Base-by-base conservation (phyloP, 2,888 invertebrate species). In the Cephus pulcher region DNA sequence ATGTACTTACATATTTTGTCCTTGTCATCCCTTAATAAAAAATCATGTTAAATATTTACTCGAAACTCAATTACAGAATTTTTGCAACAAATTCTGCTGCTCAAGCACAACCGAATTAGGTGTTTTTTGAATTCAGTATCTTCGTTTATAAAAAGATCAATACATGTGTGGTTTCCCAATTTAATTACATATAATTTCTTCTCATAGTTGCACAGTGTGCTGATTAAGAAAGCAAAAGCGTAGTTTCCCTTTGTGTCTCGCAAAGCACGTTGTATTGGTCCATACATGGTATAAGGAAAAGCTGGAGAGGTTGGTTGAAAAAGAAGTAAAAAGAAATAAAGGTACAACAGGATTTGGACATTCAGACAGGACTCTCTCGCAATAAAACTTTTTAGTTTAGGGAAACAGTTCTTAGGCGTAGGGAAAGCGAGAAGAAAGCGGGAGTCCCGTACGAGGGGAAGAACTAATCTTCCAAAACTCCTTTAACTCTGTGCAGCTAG, bases 381-480 rank as follows among this genome's bases (percentile, higher is more conserved):
- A 40, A 70, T 30, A 75, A 75, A 78, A 78, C 37, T 75, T 74
- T 73, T 74, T 73, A 69, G 12, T 33, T 40, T 40, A 74, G 75
- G 74, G 56, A 34, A 56, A 78, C 33, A 74, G 37, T 73, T 34
- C 69, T 73, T 78, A 78, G 37, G 73, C 70, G 71, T 69, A 34
- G 76, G 78, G 74, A 69, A 71, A 69, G 56, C 74, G 76, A 70
- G 78, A 78, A 70, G 80, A 77, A 76, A 73, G 69, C 73, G 74
- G 75, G 78, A 77, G 75, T 23, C 23, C 23, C 56, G 56, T 56
- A 56, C 9, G 23, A 56, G 23, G 78, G 79, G 81, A 80, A 77
- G 80, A 83, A 80, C 81, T 81, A 84, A 83, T 83, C 82, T 83
- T 79, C 77, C 76, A 74, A 81, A 83, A 84, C 82, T 84, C 80